Conservation (phyloP, 2,888 invertebrate genomes). For the Athripsodes cinereus region DNA sequence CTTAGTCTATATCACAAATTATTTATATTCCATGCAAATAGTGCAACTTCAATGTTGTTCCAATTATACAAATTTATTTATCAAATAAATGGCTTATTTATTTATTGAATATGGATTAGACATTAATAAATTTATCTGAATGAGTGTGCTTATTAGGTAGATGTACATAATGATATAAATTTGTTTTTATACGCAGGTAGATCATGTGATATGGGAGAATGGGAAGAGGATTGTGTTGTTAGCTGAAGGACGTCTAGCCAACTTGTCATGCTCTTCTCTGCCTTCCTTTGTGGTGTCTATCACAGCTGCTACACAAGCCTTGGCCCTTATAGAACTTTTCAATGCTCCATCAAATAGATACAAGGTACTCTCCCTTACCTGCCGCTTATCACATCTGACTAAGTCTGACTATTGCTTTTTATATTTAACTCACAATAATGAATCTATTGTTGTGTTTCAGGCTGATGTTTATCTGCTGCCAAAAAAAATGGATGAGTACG, state of each 20-base stretch:
- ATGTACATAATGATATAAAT: not conserved
- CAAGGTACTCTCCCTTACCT: no score
- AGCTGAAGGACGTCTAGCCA: slow-evolving; percentile 93
- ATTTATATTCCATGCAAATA: no score
- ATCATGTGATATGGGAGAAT: slow-evolving; percentile 98
- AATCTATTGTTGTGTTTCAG: slow-evolving; percentile 30
- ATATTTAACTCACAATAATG: not conserved
- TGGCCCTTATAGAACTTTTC: slow-evolving; percentile 94
- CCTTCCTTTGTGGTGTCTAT: slow-evolving; percentile 98
- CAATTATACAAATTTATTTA: no score
- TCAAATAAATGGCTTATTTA: no score
- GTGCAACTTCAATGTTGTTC: no score
- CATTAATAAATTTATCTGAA: no score
- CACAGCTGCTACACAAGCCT: slow-evolving; percentile 93
- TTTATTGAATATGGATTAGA: no score
- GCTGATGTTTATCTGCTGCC: slow-evolving; percentile 95
- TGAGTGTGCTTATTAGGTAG: no score
- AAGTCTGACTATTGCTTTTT: not conserved
- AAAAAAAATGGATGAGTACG: slow-evolving; percentile 99
- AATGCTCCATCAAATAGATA: slow-evolving; percentile 93
- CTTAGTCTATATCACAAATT: not conserved
- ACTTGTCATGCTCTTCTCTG: slow-evolving; percentile 93
- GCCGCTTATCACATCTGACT: not conserved
- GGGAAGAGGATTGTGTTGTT: slow-evolving; percentile 90
- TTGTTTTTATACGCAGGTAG: slow-evolving; percentile 55